These are phyloP conservation scores for Spheniscus humboldti DNA, from an alignment of 2,797 vertebrate genomes.

Conservation along the genomic window DNA sequence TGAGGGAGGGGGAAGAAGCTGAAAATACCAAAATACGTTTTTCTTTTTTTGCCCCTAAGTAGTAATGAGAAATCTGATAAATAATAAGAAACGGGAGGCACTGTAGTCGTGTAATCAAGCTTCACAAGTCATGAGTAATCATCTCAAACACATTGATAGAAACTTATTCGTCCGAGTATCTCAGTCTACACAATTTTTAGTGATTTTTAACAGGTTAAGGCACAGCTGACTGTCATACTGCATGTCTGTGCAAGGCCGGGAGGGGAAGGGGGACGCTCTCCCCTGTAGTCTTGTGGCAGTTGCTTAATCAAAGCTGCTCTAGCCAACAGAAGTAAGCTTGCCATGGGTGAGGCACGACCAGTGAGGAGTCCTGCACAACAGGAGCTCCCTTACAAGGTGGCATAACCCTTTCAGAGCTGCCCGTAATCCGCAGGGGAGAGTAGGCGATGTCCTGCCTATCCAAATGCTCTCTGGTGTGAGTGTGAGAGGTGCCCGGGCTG, in stretches of 20 bases:
- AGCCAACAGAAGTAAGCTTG: rapidly evolving
- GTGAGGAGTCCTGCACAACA: neutral
- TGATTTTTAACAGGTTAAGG: neutral
- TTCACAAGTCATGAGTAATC: neutral
- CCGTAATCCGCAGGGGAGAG: rapidly evolving
- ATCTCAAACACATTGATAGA: neutral
- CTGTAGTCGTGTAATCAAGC: neutral
- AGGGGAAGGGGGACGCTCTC: rapidly evolving
- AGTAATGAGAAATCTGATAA: neutral
- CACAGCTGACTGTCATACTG: neutral
- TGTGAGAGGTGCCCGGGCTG: neutral
- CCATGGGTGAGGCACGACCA: rapidly evolving
- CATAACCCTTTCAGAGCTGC: neutral
- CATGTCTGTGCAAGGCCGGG: neutral
- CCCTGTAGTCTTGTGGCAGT: neutral
- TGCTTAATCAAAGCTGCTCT: neutral
- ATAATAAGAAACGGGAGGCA: neutral
- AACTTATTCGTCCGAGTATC: neutral
- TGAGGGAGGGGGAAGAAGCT: neutral
- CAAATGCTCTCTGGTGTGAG: neutral
- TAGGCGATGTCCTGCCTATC: rapidly evolving
- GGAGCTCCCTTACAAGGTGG: neutral
- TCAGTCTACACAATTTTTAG: neutral
- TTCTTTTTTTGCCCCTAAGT: neutral
- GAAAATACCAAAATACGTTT: neutral